Percentiles rank a stretch among this genome's conserved stretches.
phyloP scores from a whole-genome alignment of 2,888 invertebrate species.

The Peribatodes rhomboidaria region DNA sequence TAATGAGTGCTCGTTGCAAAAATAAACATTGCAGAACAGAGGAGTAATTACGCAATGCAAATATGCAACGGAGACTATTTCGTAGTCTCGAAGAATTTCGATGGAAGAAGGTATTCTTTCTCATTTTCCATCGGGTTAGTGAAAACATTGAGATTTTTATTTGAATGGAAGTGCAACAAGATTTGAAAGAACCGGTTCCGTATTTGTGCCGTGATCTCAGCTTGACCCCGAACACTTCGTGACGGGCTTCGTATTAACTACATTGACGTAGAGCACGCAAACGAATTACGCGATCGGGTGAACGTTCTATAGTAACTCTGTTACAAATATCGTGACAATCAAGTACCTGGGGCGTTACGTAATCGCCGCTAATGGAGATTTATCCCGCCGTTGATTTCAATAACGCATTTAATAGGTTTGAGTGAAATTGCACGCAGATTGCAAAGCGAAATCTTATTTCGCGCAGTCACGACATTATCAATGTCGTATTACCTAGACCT shows the following conservation, averaged over 20 bases:
- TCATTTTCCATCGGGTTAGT: constrained; percentile 22
- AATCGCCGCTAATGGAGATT: constrained; percentile 61
- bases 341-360: constrained; percentile 59
- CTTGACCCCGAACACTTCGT: constrained; percentile 72
- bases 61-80: constrained; percentile 26
- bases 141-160: constrained; percentile 32
- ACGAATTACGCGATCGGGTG: constrained; percentile 68
- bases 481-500: constrained; percentile 65
- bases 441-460: constrained; percentile 65
- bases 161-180: constrained; percentile 44
- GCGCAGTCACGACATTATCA: constrained; percentile 68
- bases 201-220: constrained; percentile 64
- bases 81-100: constrained; percentile 23
- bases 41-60: constrained; percentile 35
- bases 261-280: constrained; percentile 66
- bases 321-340: constrained; percentile 71
- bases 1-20: constrained; percentile 26
- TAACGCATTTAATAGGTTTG: constrained; percentile 53
- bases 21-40: constrained; percentile 34
- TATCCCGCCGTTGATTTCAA: constrained; percentile 60
- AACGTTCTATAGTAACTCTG: constrained; percentile 65
- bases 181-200: constrained; percentile 63
- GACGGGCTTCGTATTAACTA: constrained; percentile 66
- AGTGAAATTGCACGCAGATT: constrained; percentile 60
- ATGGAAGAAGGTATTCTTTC: constrained; percentile 12